These are phyloP conservation scores for Clarias gariepinus DNA, from an alignment of 2,113 vertebrate species.

Conservation along the genomic window DNA sequence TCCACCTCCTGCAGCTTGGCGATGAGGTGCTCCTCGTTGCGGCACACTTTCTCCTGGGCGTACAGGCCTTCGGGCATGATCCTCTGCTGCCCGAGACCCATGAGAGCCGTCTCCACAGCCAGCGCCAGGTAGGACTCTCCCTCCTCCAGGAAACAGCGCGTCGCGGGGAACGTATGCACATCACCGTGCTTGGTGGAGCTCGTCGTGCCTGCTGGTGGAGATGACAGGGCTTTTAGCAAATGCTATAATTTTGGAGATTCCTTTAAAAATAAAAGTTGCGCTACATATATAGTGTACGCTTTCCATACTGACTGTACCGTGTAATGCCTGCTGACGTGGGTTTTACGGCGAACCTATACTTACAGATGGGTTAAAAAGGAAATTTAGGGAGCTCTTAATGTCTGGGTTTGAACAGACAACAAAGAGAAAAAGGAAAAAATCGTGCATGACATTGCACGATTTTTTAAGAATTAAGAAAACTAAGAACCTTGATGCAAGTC, in stretches of 20 bases:
- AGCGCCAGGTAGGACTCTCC: conserved; percentile 86
- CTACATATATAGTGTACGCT: background rate
- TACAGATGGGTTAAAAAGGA: background rate
- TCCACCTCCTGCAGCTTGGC: conserved; percentile 90
- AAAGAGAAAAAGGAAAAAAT: background rate
- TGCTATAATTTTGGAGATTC: background rate
- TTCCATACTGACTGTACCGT: background rate
- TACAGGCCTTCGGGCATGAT: conserved; percentile 95
- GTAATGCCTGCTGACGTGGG: background rate
- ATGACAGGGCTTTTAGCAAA: background rate
- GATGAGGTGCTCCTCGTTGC: conserved; percentile 92
- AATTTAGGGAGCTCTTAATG: background rate
- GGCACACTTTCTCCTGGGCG: conserved; percentile 94
- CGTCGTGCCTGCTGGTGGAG: conserved; percentile 69
- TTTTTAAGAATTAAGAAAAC: background rate
- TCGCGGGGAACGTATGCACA: conserved; percentile 81
- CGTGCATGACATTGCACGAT: background rate
- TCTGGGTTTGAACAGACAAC: background rate
- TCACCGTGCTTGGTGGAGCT: conserved; percentile 83
- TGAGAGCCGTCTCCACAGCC: conserved; percentile 89
- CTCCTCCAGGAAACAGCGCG: conserved; percentile 87
- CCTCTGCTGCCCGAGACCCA: conserved; percentile 93
- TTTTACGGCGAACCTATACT: background rate
- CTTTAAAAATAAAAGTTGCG: background rate
- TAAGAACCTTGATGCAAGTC: too few relatives aligned